A percentile compares a stretch with the other conserved stretches of the same genome.
Conservation (phyloP, 2,797 vertebrate species). For the Carapus acus region DNA sequence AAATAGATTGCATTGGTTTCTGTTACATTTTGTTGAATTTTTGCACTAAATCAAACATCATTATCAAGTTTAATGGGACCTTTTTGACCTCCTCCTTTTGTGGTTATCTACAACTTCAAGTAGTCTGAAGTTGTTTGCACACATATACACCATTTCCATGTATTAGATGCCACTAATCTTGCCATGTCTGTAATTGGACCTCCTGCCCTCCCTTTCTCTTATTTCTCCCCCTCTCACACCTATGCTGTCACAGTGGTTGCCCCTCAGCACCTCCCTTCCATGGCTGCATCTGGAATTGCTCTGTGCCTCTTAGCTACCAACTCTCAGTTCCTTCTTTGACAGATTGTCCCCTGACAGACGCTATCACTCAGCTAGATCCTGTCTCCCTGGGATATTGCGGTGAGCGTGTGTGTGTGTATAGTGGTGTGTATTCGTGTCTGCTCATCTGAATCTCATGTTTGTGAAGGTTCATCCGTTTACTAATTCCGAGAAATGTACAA, state of each 20-base stretch:
- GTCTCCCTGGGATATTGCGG: constrained; percentile 22
- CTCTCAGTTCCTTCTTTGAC: constrained; percentile 41
- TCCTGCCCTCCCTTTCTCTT: constrained; percentile 13
- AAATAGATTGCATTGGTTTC: too few species aligned
- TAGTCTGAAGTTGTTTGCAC: too few species aligned
- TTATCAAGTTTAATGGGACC: too few species aligned
- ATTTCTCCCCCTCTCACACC: neutral
- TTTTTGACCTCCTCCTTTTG: too few species aligned
- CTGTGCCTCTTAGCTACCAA: constrained; percentile 30
- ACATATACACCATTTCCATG: too few species aligned
- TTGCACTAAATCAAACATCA: too few species aligned
- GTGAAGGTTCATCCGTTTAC: neutral
- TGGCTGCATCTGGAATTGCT: constrained; percentile 30
- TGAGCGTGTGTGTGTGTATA: constrained; percentile 10
- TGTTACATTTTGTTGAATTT: too few species aligned
- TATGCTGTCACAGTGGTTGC: too few species aligned
- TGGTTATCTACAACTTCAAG: too few species aligned
- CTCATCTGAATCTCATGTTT: constrained; percentile 15
- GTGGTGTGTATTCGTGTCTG: neutral
- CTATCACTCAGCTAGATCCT: constrained; percentile 34
- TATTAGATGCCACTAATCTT: too few species aligned
- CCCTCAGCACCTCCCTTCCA: constrained; percentile 6
- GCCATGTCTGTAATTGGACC: neutral
- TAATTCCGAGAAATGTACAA: neutral
- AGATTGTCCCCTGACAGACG: constrained; percentile 50